phyloP scores from a whole-genome alignment of 2,888 invertebrate species.

The Platycheirus albimanus region DNA sequence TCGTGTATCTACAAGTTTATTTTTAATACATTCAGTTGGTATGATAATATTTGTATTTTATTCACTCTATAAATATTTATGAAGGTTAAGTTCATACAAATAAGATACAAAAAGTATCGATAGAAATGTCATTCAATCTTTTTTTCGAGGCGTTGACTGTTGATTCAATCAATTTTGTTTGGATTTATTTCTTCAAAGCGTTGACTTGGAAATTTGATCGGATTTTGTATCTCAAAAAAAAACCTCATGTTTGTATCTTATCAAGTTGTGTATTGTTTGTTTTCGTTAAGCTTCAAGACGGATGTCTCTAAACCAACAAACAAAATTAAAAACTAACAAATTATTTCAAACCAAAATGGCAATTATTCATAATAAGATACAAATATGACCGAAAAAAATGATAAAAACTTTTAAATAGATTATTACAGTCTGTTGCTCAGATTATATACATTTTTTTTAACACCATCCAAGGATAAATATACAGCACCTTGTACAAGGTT shows the following conservation, averaged over 20 bases:
- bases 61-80: slow-evolving; percentile 41
- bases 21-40: slow-evolving; percentile 40
- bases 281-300: not conserved
- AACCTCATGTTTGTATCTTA: too few species aligned
- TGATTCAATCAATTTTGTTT: slow-evolving; percentile 9
- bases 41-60: slow-evolving; percentile 30
- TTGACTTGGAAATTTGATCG: not conserved
- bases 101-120: not conserved
- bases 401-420: slow-evolving; percentile 34
- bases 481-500: slow-evolving; percentile 21
- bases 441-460: slow-evolving; percentile 13
- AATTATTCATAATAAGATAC: not conserved
- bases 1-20: not conserved
- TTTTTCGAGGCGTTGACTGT: too few species aligned
- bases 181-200: not conserved
- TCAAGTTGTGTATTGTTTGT: not conserved
- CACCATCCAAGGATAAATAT: slow-evolving; percentile 16
- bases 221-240: not conserved
- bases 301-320: not conserved
- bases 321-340: not conserved
- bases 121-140: slow-evolving; percentile 34
- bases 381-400: not conserved
- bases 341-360: not conserved
- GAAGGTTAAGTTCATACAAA: slow-evolving; percentile 35
- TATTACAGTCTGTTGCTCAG: slow-evolving; percentile 48